These are phyloP conservation scores for Cerastis leucographa DNA, from an alignment of 2,888 invertebrate species.

Conservation along the genomic window DNA sequence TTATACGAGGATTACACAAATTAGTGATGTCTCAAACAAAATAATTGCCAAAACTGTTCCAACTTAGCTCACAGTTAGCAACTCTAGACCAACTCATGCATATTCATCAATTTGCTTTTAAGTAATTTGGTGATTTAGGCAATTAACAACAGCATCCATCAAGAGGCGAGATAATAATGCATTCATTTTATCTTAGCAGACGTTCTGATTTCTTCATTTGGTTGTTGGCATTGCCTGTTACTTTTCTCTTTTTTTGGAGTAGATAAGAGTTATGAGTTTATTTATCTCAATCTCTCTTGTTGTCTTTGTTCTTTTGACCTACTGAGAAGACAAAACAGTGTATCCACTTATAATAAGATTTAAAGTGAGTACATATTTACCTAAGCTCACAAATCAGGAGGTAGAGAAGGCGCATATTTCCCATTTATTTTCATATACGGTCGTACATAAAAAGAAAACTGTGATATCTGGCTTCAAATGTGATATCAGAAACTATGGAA, in stretches of 20 bases:
- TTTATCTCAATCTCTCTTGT: conserved; percentile 1
- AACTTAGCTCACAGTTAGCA: neutral
- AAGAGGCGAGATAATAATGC: neutral
- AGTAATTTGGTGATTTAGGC: conserved; percentile 30
- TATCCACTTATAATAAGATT: neutral
- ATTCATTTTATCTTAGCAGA: neutral
- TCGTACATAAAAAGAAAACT: too few relatives aligned
- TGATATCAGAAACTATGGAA: too few relatives aligned
- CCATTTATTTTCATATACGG: too few relatives aligned
- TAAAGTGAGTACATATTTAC: neutral
- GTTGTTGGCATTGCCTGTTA: neutral
- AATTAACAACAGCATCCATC: conserved; percentile 35
- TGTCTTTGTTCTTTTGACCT: neutral
- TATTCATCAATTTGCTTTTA: conserved; percentile 57
- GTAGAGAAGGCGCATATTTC: too few relatives aligned
- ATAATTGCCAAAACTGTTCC: neutral
- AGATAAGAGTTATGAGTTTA: neutral
- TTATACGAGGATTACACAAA: neutral
- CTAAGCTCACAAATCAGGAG: too few relatives aligned
- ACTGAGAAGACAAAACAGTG: neutral
- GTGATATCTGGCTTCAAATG: too few relatives aligned
- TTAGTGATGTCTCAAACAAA: neutral
- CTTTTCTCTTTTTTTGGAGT: neutral
- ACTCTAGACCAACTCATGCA: conserved; percentile 31
- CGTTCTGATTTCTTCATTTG: conserved; percentile 6